A percentile compares a stretch with the other conserved stretches of the same genome.
These are phyloP conservation scores for Laticauda laticaudata DNA, from an alignment of 2,113 vertebrate species.

Conservation along the genomic window DNA sequence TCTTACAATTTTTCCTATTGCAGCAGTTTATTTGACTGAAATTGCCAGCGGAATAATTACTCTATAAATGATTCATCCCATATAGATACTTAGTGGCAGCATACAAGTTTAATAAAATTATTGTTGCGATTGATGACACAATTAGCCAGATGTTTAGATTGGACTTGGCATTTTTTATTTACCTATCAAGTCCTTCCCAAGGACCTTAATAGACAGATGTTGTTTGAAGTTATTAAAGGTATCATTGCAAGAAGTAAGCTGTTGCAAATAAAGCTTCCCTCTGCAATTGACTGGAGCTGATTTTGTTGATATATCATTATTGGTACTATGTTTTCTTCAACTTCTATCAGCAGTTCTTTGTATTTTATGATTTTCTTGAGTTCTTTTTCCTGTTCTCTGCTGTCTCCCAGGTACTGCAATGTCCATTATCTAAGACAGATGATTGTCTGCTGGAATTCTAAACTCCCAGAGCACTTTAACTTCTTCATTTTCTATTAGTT, in stretches of 20 bases:
- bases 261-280: background rate
- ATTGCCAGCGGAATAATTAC: conserved; percentile 37
- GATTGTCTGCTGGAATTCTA: background rate
- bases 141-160: background rate
- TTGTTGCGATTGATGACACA: background rate
- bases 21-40: conserved; percentile 40
- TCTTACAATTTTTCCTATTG: conserved; percentile 39
- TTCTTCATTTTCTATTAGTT: background rate
- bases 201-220: background rate
- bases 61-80: background rate
- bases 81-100: background rate
- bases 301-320: background rate
- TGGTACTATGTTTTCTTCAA: background rate
- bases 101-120: background rate
- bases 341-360: background rate
- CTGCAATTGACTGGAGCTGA: background rate
- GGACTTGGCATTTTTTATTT: background rate
- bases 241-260: background rate
- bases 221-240: background rate
- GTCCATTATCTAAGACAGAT: background rate
- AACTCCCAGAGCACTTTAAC: background rate
- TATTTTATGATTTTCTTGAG: background rate
- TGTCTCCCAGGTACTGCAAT: background rate
- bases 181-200: background rate
- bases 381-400: background rate